Percentiles rank a stretch among this genome's conserved stretches.
Evolutionary conservation across 1,140 invertebrate genomes (phyloP).

Genomic region (Paraescarpia echinospica): DNA sequence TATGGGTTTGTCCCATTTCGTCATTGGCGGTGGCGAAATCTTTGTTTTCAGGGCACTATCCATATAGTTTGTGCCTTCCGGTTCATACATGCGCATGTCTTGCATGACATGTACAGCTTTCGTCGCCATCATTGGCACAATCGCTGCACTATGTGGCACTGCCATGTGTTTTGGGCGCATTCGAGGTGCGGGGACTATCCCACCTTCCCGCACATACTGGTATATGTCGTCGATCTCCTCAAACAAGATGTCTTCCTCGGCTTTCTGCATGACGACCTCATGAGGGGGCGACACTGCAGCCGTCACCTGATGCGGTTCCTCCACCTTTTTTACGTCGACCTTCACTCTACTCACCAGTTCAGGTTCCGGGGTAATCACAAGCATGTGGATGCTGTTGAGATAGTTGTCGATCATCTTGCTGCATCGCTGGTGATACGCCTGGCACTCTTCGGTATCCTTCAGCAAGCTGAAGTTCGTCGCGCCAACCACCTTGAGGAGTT

Average conservation of each 20-base stretch:
- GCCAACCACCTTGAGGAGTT: constrained; percentile 80
- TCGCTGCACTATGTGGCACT: background rate
- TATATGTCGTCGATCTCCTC: constrained; percentile 97
- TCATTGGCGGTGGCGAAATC: background rate
- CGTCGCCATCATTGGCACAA: background rate
- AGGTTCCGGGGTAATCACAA: constrained; percentile 54
- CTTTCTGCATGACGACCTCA: constrained; percentile 37
- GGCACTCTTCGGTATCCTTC: constrained; percentile 77
- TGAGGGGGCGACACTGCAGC: background rate
- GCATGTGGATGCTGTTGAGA: constrained; percentile 74
- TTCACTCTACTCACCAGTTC: constrained; percentile 50
- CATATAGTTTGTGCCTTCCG: background rate
- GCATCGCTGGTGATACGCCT: constrained; percentile 76
- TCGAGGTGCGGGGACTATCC: constrained; percentile 70
- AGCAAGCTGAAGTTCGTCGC: constrained; percentile 82
- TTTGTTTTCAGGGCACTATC: background rate
- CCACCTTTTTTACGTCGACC: constrained; percentile 45
- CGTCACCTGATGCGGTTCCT: constrained; percentile 64
- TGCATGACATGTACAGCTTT: background rate
- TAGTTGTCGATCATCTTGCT: constrained; percentile 77
- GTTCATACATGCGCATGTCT: background rate
- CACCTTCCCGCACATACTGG: constrained; percentile 84
- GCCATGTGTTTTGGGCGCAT: constrained; percentile 45
- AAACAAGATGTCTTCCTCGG: constrained; percentile 68
- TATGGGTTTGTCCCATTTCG: background rate